A percentile compares a stretch with the other conserved stretches of the same genome.
phyloP scores from a whole-genome alignment of 1,140 invertebrate species.

The Drosophila nebulosa region DNA sequence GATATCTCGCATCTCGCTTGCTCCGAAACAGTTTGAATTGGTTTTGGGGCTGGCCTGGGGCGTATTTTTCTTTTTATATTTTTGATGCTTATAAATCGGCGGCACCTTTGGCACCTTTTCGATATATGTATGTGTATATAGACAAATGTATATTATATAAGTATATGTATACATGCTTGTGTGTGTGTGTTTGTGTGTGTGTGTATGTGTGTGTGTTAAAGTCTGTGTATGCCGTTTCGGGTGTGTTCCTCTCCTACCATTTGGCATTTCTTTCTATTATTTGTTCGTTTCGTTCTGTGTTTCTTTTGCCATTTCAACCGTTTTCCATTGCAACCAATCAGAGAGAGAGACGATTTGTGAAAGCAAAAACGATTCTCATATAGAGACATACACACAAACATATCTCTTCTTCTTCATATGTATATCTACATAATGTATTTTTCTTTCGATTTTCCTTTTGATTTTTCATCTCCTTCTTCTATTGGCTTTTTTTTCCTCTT shows the following conservation, averaged over 20 bases:
- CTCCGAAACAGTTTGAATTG: constrained; percentile 14
- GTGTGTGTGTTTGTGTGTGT: not conserved
- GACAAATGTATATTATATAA: not conserved
- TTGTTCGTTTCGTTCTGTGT: constrained; percentile 28
- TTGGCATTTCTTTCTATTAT: constrained; percentile 2
- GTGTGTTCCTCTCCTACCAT: constrained; percentile 16
- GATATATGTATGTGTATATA: not conserved
- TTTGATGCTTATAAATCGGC: constrained; percentile 52
- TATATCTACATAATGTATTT: constrained; percentile 31
- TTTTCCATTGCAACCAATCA: constrained; percentile 38
- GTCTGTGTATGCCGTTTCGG: not conserved
- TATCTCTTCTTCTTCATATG: too few relatives aligned
- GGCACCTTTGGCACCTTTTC: constrained; percentile 55
- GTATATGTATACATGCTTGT: constrained; percentile 26
- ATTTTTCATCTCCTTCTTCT: not conserved
- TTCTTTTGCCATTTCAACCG: constrained; percentile 40
- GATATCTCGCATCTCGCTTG: not conserved
- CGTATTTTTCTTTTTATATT: constrained; percentile 46
- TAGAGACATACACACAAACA: not conserved
- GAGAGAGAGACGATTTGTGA: not conserved
- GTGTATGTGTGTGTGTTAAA: not conserved
- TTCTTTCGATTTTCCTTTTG: constrained; percentile 4
- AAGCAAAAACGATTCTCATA: not conserved
- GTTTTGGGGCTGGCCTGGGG: constrained; percentile 44
- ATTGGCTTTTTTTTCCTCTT: not conserved